These are phyloP conservation scores for Proales similis DNA, from an alignment of 1,140 invertebrate species.

Conservation along the genomic window DNA sequence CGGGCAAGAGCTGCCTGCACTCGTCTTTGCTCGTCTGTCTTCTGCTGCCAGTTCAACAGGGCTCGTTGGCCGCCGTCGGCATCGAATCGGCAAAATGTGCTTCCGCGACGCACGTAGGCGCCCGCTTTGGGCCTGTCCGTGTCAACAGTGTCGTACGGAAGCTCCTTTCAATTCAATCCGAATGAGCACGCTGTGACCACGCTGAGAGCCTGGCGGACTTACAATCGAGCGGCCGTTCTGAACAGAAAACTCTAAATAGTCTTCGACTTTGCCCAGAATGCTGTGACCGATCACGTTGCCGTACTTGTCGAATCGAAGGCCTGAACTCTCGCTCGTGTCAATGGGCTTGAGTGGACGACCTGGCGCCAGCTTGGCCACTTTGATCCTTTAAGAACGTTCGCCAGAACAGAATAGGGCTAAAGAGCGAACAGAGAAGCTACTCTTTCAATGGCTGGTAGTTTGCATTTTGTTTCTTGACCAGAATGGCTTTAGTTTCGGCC, in stretches of 20 bases:
- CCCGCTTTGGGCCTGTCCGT: constrained; percentile 39
- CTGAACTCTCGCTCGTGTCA: constrained; percentile 30
- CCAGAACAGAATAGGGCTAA: neutral
- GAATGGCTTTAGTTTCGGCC: too few relatives aligned
- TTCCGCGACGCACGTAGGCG: neutral
- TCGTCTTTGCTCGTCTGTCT: constrained; percentile 48
- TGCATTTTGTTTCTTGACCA: too few relatives aligned
- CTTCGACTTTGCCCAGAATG: constrained; percentile 49
- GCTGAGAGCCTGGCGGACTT: neutral
- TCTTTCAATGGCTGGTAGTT: too few relatives aligned
- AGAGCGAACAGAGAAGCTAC: too few relatives aligned
- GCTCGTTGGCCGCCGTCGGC: constrained; percentile 37
- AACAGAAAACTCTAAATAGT: constrained; percentile 45
- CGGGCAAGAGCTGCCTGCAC: too few relatives aligned
- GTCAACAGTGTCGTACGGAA: constrained; percentile 39
- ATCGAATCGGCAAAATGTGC: neutral
- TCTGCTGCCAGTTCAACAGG: constrained; percentile 48
- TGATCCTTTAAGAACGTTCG: neutral
- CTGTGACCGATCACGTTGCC: constrained; percentile 48
- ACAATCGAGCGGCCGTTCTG: constrained; percentile 45
- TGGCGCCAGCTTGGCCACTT: constrained; percentile 36
- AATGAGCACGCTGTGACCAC: neutral
- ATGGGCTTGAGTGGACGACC: constrained; percentile 4
- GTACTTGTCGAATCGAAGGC: constrained; percentile 45
- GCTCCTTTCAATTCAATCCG: constrained; percentile 17